Conservation (phyloP, 2,888 invertebrate genomes). For the Tetheella fluctuosa region DNA sequence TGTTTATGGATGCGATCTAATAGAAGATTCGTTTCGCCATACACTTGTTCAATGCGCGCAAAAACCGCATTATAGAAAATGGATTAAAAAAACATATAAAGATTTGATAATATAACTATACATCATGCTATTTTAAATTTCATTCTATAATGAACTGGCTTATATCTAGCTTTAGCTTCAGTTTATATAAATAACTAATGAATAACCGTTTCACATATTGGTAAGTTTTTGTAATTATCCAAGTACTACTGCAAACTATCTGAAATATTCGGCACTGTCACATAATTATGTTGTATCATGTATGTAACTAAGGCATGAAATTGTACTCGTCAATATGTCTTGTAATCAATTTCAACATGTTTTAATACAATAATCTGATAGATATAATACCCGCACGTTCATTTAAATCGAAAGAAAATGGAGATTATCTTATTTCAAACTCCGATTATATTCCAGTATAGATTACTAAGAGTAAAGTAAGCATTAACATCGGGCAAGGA, state of each 20-base stretch:
- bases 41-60: too few species aligned
- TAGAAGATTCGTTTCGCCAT: too few species aligned
- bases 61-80: too few species aligned
- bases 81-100: too few species aligned
- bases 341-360: constrained; percentile 37
- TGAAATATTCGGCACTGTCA: constrained; percentile 36
- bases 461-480: too few species aligned
- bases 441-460: too few species aligned
- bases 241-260: neutral
- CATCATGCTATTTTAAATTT: too few species aligned
- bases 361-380: constrained; percentile 39
- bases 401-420: neutral
- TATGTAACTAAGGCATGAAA: constrained; percentile 76
- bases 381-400: constrained; percentile 23
- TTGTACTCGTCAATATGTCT: constrained; percentile 45
- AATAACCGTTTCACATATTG: constrained; percentile 38
- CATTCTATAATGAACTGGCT: too few species aligned
- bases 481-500: too few species aligned
- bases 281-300: constrained; percentile 26
- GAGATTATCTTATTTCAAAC: too few species aligned
- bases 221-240: constrained; percentile 29
- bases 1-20: too few species aligned
- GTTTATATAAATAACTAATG: constrained; percentile 49
- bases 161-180: constrained; percentile 50
- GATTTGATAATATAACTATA: too few species aligned